Evolutionary conservation across 2,113 vertebrate genomes (phyloP), one percentile per base, ranked within the genome.

Genomic region (Rhizomys pruinosus): DNA sequence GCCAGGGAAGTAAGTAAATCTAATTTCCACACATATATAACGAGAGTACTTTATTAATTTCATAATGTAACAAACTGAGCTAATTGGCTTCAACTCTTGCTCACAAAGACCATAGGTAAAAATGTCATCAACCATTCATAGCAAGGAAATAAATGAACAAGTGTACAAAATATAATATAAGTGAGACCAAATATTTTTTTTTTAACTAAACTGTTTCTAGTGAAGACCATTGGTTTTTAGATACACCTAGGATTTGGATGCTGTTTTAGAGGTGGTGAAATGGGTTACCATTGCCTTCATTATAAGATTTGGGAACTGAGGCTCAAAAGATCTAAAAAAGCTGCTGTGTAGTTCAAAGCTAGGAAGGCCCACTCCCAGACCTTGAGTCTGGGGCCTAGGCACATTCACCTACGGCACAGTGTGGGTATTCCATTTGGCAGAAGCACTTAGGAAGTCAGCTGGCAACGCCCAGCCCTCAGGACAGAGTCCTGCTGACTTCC

Each of bases 161-260:
- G 47, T 39, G 23, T 63, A 69, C n/a, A 29, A 71, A 59, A 74
- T 87, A 87, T 39, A 87, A 86, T 42, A 72, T 4, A 13, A 17
- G 4, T 34, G 52, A 80, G 39, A 73, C 22, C 72, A 92, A 94
- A 57, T 84, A n/a, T 42, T 93, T 94, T 63, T 74, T 95, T n/a
- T n/a, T n/a, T 82, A 93, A 91, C 7, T 77, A 91, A 91, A 82
- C 22, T 52, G 42, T 32, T 94, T 82, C 92, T 44, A 72, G 52
- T 80, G 64, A 23, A 76, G n/a, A 66, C 44, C 8, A 44, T 44
- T 72, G 77, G 37, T 52, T 29, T 0, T 59, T 55, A 73, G 78
- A 55, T 66, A 59, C 8, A 55, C 8, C 17, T 47, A 29, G 15
- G 25, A 55, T 84, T 61, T 52, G 42, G 77, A 66, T n/a, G 20